Conservation (phyloP, 2,113 vertebrate genomes). For the Psammodynastes pulverulentus region DNA sequence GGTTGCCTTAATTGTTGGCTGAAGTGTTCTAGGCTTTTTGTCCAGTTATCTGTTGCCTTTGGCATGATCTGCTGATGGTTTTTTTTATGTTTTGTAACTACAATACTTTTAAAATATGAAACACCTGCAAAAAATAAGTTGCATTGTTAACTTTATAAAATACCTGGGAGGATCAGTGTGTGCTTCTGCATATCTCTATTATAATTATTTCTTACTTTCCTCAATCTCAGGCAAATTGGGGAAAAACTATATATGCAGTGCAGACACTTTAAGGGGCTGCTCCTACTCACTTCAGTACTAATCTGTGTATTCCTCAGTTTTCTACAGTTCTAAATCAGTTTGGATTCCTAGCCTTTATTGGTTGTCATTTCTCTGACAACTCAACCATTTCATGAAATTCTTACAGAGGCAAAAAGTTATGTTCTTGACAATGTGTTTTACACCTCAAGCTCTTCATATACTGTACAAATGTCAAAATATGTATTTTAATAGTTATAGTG, state of each 20-base stretch:
- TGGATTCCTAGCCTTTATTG: conserved; percentile 30
- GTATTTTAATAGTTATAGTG: conserved; percentile 17
- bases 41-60: background rate
- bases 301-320: conserved; percentile 16
- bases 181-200: background rate
- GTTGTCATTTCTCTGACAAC: conserved; percentile 43
- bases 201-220: background rate
- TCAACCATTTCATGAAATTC: conserved; percentile 43
- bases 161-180: background rate
- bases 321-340: background rate
- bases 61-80: background rate
- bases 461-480: conserved; percentile 41
- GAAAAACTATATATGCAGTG: background rate
- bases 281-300: background rate
- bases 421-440: conserved; percentile 41
- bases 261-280: conserved; percentile 1
- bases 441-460: conserved; percentile 29
- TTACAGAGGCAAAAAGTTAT: conserved; percentile 15
- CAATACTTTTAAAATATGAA: background rate
- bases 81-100: background rate
- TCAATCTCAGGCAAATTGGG: background rate
- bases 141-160: background rate
- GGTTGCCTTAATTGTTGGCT: background rate
- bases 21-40: background rate
- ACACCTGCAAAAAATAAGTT: background rate